Conservation (phyloP, 2,797 vertebrate species). For the Sebastes melanostomus region DNA sequence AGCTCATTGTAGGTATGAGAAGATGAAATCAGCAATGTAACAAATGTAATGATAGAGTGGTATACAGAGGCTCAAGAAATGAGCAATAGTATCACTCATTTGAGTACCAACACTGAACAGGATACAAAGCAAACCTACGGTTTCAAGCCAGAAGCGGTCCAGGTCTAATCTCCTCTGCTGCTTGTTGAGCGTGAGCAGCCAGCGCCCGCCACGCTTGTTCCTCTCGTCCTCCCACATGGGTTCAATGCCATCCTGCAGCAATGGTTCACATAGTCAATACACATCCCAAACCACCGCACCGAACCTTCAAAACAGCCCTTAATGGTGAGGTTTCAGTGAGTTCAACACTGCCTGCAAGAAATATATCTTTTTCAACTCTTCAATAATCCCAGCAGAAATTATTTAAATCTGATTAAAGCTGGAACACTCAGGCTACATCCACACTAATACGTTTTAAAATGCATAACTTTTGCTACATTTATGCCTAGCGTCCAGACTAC, state of each 20-base stretch:
- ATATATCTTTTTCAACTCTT: background rate
- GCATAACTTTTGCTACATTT: no score
- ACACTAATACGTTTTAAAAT: no score
- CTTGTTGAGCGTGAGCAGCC: conserved; percentile 96
- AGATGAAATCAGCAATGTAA: conserved; percentile 10
- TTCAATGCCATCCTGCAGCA: conserved; percentile 92
- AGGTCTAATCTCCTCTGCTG: conserved; percentile 96
- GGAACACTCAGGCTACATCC: background rate
- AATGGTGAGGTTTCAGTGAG: background rate
- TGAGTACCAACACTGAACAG: background rate
- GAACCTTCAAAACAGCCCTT: background rate
- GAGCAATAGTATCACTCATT: conserved; percentile 1
- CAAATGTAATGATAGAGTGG: background rate
- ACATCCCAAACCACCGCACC: background rate
- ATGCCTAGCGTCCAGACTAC: no score
- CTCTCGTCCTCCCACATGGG: conserved; percentile 99
- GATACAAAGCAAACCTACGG: conserved; percentile 79
- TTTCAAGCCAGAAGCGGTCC: conserved; percentile 99
- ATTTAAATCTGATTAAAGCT: background rate
- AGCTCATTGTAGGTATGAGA: background rate
- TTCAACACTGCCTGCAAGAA: background rate
- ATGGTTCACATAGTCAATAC: conserved; percentile 38
- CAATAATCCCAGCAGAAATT: background rate
- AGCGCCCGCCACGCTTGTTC: conserved; percentile 96
- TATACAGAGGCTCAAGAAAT: background rate